Evolutionary conservation across 2,113 vertebrate species (phyloP).

Genomic region (Ochotona princeps): DNA sequence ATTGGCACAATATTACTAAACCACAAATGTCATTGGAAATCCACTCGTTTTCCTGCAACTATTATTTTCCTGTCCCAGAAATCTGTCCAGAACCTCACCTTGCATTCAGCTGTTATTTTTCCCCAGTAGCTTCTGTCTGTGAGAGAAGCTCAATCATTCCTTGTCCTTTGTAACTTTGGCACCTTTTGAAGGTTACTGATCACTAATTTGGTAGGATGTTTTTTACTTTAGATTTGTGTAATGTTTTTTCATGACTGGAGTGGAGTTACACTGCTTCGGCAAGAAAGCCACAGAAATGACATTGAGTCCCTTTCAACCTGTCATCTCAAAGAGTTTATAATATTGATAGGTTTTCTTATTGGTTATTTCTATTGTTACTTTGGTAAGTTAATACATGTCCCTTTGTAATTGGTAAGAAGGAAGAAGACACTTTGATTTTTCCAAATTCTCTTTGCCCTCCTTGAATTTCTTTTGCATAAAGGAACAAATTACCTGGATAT

Average conservation of each 20-base stretch:
- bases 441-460: not conserved
- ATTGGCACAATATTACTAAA: not conserved
- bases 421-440: conserved; percentile 5
- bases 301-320: not conserved
- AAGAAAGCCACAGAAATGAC: not conserved
- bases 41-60: not conserved
- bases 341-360: not conserved
- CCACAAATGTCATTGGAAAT: not conserved
- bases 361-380: not conserved
- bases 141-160: not conserved
- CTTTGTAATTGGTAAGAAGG: not conserved
- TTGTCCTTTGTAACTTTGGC: not conserved
- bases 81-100: not conserved
- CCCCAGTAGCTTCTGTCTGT: not conserved
- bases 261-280: not conserved
- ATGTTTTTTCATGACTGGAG: not conserved
- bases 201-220: not conserved
- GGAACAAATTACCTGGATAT: not conserved
- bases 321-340: not conserved
- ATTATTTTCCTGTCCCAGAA: not conserved
- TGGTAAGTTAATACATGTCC: not conserved
- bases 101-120: not conserved
- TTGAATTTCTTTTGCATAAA: conserved; percentile 26
- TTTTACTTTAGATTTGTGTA: not conserved
- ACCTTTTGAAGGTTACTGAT: not conserved